Base-by-base conservation (phyloP, 2,797 vertebrate genomes). In the Molossus molossus region DNA sequence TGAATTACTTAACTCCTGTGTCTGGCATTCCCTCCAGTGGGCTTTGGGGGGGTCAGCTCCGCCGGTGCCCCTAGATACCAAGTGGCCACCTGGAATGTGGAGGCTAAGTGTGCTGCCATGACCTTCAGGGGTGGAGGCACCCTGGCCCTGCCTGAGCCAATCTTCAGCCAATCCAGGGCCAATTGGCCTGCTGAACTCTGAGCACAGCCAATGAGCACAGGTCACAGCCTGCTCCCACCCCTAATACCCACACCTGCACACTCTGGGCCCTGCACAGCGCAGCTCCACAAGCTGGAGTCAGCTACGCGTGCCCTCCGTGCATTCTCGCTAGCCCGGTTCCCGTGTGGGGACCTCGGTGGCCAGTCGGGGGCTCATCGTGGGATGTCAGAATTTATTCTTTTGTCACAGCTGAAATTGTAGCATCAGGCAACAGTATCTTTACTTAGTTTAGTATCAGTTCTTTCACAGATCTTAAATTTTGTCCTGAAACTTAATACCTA, bases 351-450 rank as follows among this genome's bases (percentile, higher is more conserved):
- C 96, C 9, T 3, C 87, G 0, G 94, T 83, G 76, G 77, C 97
- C 15, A 96, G 97, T 29, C 86, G 37, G 14, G 96, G 98, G 88
- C 95, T 97, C 20, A 95, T 98, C 89, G 58, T 98, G 33, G 62
- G 40, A 45, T 45, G 40, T 45, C 40, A 45, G 40, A 45, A 45
- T 45, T 45, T 45, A 45, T 45, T 45, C 40, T 45, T 45, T 45
- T 45, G 40, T 45, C 6, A 45, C 40, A 45, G 40, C 40, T 45
- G 40, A 45, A 45, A 45, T 45, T 45, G 6, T 45, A 45, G 40
- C 40, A 45, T 45, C 40, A 45, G 40, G 40, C 40, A 45, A 45
- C 6, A 45, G 4, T 45, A 45, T 45, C 40, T 45, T 45, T 45
- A 45, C 40, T 45, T 45, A 45, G 6, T 45, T 45, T 45, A 45